Evolutionary conservation across 1,140 invertebrate genomes (phyloP).

Genomic region (Drosophila paulistorum): DNA sequence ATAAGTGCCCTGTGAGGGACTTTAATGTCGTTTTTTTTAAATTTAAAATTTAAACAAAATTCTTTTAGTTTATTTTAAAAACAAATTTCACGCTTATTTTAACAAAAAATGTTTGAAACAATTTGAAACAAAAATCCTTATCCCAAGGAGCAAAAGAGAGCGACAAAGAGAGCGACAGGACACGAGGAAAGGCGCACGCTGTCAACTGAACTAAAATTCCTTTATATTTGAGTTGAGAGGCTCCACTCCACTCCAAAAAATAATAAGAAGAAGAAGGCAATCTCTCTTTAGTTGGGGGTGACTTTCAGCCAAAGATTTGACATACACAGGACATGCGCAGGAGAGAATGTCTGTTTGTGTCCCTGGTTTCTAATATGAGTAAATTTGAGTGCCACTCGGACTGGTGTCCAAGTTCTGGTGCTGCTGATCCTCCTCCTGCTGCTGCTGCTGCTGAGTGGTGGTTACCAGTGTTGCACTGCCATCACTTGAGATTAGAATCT

Average conservation of each 20-base stretch:
- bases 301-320: conserved; percentile 29
- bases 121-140: conserved; percentile 41
- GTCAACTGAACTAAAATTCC: conserved; percentile 78
- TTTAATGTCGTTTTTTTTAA: background rate
- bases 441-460: background rate
- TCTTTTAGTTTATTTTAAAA: conserved; percentile 4
- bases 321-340: conserved; percentile 41
- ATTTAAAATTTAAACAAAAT: conserved; percentile 19
- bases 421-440: conserved; percentile 4
- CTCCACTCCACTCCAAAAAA: conserved; percentile 9
- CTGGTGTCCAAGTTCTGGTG: conserved; percentile 10
- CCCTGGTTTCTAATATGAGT: conserved; percentile 17
- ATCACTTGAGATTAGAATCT: conserved; percentile 12
- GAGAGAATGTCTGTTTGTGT: conserved; percentile 11
- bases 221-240: conserved; percentile 50
- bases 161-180: conserved; percentile 23
- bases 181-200: conserved; percentile 67
- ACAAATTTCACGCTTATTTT: conserved; percentile 40
- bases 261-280: background rate
- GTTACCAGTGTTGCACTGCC: conserved; percentile 9
- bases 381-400: conserved; percentile 4
- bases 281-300: conserved; percentile 37
- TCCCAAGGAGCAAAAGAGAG: conserved; percentile 39
- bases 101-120: conserved; percentile 22
- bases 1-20: background rate